phyloP scores from a whole-genome alignment of 2,113 vertebrate genomes.

The Neogale vison region DNA sequence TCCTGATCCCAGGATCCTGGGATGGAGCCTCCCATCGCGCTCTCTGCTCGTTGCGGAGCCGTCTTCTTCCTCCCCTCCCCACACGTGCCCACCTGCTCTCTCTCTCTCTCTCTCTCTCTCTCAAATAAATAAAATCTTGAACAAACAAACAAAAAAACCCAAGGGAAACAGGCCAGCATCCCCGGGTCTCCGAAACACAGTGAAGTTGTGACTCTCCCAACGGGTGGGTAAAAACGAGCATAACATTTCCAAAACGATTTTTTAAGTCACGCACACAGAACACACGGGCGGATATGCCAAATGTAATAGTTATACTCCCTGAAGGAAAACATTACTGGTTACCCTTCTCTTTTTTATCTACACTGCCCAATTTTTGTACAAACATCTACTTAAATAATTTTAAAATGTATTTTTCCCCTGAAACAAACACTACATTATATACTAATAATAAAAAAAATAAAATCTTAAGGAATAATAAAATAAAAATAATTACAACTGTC shows the following conservation, averaged over 20 bases:
- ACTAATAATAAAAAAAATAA: too few species aligned
- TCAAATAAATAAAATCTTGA: too few species aligned
- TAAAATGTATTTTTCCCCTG: background rate
- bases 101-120: too few species aligned
- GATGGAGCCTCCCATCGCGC: too few species aligned
- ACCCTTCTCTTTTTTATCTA: background rate
- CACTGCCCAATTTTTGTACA: background rate
- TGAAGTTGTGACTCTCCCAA: background rate
- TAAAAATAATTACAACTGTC: too few species aligned
- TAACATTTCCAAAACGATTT: slow-evolving; percentile 19
- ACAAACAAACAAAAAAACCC: background rate
- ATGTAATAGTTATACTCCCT: background rate
- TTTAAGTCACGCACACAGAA: background rate
- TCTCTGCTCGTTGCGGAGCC: too few species aligned
- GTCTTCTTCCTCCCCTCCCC: too few species aligned
- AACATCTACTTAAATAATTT: background rate
- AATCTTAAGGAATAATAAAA: too few species aligned
- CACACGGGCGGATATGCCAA: background rate
- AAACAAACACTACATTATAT: too few species aligned
- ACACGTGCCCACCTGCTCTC: too few species aligned
- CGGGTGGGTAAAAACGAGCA: background rate
- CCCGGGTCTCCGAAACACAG: background rate
- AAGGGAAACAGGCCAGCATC: background rate
- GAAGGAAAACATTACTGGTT: background rate
- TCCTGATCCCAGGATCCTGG: too few species aligned